These are phyloP conservation scores for Trachelus stipa DNA, from an alignment of 2,888 invertebrate genomes.

Conservation along the genomic window DNA sequence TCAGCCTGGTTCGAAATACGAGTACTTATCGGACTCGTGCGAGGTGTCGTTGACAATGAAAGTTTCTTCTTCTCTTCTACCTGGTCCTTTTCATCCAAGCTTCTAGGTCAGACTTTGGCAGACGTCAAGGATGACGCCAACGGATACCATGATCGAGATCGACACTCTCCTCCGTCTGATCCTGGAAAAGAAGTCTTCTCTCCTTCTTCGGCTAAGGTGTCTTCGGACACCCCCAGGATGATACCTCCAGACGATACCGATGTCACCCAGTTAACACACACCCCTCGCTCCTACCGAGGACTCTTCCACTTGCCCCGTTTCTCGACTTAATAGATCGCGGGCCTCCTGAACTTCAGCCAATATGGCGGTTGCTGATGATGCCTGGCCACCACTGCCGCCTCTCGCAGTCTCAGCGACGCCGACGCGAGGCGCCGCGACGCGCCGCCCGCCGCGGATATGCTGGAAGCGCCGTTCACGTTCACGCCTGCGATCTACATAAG, in stretches of 20 bases:
- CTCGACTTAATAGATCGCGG: not conserved
- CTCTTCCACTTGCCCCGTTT: constrained; percentile 4
- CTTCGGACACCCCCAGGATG: not conserved
- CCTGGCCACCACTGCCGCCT: constrained; percentile 51
- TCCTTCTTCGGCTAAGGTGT: not conserved
- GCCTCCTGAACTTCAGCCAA: constrained; percentile 44
- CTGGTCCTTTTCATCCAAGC: not conserved
- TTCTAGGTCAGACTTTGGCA: not conserved
- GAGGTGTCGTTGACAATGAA: not conserved
- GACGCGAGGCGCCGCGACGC: constrained; percentile 54
- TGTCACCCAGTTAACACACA: not conserved
- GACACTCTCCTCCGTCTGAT: not conserved
- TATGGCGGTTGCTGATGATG: constrained; percentile 57
- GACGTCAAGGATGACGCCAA: not conserved
- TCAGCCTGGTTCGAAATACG: not conserved
- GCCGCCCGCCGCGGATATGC: constrained; percentile 49
- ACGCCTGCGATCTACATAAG: constrained; percentile 46
- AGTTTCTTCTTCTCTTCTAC: not conserved
- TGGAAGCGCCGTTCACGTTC: constrained; percentile 35
- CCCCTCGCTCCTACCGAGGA: not conserved
- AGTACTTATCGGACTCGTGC: not conserved
- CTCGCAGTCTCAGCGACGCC: constrained; percentile 51
- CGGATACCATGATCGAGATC: not conserved
- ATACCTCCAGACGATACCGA: not conserved
- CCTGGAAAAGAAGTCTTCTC: not conserved